Evolutionary conservation across 2,888 invertebrate genomes (phyloP), one percentile per base, ranked within the genome.

Genomic region (Acheta domesticus): DNA sequence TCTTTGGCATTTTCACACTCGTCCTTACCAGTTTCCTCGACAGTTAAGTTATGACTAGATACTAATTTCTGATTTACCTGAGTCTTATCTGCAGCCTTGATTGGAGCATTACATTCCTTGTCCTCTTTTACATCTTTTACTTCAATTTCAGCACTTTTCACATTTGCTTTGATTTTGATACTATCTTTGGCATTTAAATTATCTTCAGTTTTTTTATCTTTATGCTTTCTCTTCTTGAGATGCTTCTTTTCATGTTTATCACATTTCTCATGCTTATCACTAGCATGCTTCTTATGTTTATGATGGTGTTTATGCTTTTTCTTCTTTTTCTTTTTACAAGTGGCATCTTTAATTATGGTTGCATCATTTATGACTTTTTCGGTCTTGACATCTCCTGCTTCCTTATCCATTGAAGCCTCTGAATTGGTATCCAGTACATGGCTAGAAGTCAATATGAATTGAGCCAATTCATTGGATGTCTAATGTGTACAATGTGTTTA

Each of bases 151-250:
- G 62, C 14, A 19, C n/a, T 14, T 62, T 14, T n/a, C 14, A 14
- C 14, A 16, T n/a, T n/a, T n/a, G n/a, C 62, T n/a, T 62, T 14
- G 12, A n/a, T 19, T 19, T n/a, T 62, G 62, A 62, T 62, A 62
- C 8, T 62, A 4, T 62, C 62, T 62, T 62, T 62, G 62, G 14
- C 62, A 19, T 62, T 62, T 62, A 62, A 19, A n/a, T 62, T 19
- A 62, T 62, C n/a, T 62, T 62, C 62, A 62, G 62, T 62, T 62
- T 62, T n/a, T 62, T 62, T 62, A 12, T 62, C 62, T 62, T 62
- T 62, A 62, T 62, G 62, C n/a, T n/a, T 62, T n/a, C n/a, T 62
- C n/a, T 62, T 62, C 14, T 62, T 62, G 62, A 62, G 16, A 62
- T 62, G 62, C n/a, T 62, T 62, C 62, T n/a, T 62, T 19, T 62